Base-by-base conservation (phyloP, 2,888 invertebrate genomes). In the Leucophenga montana region DNA sequence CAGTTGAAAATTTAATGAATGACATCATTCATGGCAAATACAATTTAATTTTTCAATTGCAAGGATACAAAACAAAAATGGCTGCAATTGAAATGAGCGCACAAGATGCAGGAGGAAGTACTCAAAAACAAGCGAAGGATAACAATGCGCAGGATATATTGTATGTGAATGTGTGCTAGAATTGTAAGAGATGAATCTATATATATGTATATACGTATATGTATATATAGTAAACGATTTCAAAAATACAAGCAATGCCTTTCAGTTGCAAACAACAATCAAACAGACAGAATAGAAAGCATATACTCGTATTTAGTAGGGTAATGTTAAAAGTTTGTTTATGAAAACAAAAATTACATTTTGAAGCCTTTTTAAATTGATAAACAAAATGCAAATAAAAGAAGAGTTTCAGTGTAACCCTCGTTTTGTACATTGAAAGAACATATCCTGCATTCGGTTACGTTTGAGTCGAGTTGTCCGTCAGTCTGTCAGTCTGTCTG, bases 201-300 rank as follows among this genome's bases (percentile, higher is more conserved):
- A 39, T 39, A 39, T 33, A 33, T 8, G 39, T 39, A 39, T 11
- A 39, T 39, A 39, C 9, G 5, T 39, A 5, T 39, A 11, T 39
- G 8, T 39, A 39, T 39, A 1, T 56, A 4, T 11, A 56, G 56
- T 22, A 22, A 56, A 56, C 27, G 56, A 22, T 27, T 56, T 56
- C 9, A 56, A 56, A 22, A 56, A 22, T 22, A 56, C 39, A 67
- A 65, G 65, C 50, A 71, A 68, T 68, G 71, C 20, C 22, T 22
- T 56, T 56, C 56, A 56, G 27, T 22, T 22, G 22, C 56, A 56
- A 27, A 22, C 56, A 39, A 39, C 39, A 39, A 39, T 39, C 39
- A 39, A 39, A 39, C 11, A 39, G 39, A 39, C 39, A 39, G 39
- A n/a, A n/a, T n/a, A n/a, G n/a, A n/a, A n/a, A n/a, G 11, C 39